Percentiles rank a stretch among this genome's conserved stretches.
Conservation (phyloP, 2,888 invertebrate genomes). For the Hipparchia sbordonii region DNA sequence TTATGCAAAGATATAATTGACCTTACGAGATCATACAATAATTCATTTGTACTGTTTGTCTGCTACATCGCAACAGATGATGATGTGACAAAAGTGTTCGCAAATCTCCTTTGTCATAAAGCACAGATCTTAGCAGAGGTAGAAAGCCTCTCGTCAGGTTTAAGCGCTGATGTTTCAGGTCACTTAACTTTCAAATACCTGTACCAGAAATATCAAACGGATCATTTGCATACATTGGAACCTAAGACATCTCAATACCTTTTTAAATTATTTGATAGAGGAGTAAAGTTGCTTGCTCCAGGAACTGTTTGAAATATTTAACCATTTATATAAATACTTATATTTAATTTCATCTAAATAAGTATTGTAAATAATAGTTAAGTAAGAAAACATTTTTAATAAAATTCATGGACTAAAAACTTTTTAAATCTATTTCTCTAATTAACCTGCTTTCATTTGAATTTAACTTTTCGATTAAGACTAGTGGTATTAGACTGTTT, state of each 20-base stretch:
- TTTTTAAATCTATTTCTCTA: too few species aligned
- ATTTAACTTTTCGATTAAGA: too few species aligned
- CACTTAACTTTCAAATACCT: slow-evolving; percentile 81
- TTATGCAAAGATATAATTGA: slow-evolving; percentile 76
- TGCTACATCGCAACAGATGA: slow-evolving; percentile 83
- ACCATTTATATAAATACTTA: background rate
- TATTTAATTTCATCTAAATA: background rate
- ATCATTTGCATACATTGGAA: slow-evolving; percentile 57
- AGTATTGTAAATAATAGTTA: too few species aligned
- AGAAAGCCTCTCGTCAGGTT: slow-evolving; percentile 87
- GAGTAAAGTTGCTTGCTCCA: slow-evolving; percentile 88
- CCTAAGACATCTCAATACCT: slow-evolving; percentile 73
- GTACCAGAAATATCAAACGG: slow-evolving; percentile 60
- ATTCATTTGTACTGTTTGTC: slow-evolving; percentile 77
- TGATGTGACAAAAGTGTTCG: slow-evolving; percentile 82
- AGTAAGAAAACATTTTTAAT: too few species aligned
- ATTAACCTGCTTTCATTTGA: too few species aligned
- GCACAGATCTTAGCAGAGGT: slow-evolving; percentile 85
- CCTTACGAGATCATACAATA: slow-evolving; percentile 56
- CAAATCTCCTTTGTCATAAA: slow-evolving; percentile 84
- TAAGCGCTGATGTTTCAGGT: slow-evolving; percentile 89
- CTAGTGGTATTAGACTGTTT: too few species aligned
- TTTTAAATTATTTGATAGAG: slow-evolving; percentile 89
- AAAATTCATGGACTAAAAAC: too few species aligned
- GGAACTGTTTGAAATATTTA: slow-evolving; percentile 71